These are phyloP conservation scores for Drosophila grimshawi DNA, from an alignment of 1,140 invertebrate genomes.

Conservation along the genomic window DNA sequence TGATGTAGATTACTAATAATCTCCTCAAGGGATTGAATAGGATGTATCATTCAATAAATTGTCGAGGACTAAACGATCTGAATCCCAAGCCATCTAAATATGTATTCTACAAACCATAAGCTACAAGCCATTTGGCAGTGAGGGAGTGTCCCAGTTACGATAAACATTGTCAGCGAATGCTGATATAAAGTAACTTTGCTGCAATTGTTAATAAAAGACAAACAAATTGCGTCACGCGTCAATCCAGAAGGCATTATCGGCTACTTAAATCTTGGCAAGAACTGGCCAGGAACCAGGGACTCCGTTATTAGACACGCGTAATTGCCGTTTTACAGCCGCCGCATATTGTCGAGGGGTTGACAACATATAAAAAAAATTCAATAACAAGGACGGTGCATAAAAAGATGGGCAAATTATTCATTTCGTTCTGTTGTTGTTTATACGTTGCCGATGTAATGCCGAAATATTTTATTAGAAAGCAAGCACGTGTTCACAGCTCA, in stretches of 20 bases:
- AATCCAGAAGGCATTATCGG: constrained; percentile 28
- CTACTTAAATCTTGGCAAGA: constrained; percentile 39
- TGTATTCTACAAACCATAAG: not conserved
- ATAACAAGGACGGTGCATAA: constrained; percentile 32
- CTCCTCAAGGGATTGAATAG: too few species aligned
- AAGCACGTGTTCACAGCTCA: constrained; percentile 60
- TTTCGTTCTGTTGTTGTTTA: constrained; percentile 3
- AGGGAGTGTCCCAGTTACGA: not conserved
- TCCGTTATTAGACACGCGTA: constrained; percentile 46
- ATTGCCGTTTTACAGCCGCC: constrained; percentile 51
- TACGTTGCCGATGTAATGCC: not conserved
- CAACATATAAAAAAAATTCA: constrained; percentile 40
- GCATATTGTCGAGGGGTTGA: constrained; percentile 39
- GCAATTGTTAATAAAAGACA: constrained; percentile 51
- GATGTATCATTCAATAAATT: too few species aligned
- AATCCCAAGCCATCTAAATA: too few species aligned
- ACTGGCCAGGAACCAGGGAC: constrained; percentile 1
- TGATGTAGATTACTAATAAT: too few species aligned
- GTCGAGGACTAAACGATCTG: too few species aligned
- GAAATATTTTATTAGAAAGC: constrained; percentile 50
- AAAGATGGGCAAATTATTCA: constrained; percentile 14
- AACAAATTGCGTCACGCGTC: constrained; percentile 55
- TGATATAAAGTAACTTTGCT: not conserved
- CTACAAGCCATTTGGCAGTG: not conserved
- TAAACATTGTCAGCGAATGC: too few species aligned